Conservation (phyloP, 2,888 invertebrate species). For the Dorcus hopei region DNA sequence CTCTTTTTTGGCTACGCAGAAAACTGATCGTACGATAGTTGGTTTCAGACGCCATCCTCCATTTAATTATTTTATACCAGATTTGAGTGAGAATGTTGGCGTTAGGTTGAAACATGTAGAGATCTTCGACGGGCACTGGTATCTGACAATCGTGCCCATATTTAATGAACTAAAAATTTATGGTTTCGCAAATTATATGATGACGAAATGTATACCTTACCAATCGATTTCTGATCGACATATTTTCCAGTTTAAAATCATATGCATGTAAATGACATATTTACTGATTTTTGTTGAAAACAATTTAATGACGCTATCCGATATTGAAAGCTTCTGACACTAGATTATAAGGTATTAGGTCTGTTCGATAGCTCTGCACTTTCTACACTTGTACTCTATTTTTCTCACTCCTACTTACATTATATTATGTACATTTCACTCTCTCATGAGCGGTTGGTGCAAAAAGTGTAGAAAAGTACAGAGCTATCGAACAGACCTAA, state of each 20-base stretch:
- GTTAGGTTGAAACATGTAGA: slow-evolving; percentile 15
- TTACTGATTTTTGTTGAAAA: too few relatives aligned
- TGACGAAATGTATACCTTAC: background rate
- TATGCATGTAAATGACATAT: too few relatives aligned
- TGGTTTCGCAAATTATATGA: background rate
- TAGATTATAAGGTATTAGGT: too few relatives aligned
- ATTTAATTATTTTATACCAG: slow-evolving; percentile 6
- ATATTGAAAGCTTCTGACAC: too few relatives aligned
- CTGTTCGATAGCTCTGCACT: too few relatives aligned
- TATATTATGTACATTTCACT: too few relatives aligned
- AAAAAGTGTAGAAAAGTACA: too few relatives aligned
- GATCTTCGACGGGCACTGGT: slow-evolving; percentile 8
- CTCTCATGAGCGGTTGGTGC: too few relatives aligned
- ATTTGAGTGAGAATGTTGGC: slow-evolving; percentile 14
- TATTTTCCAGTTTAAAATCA: background rate
- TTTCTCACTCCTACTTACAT: too few relatives aligned
- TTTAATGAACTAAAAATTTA: slow-evolving; percentile 6
- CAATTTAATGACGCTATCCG: too few relatives aligned
- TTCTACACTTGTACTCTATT: too few relatives aligned
- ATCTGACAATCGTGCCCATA: slow-evolving; percentile 17
- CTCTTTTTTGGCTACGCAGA: slow-evolving; percentile 25
- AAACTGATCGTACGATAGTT: slow-evolving; percentile 22
- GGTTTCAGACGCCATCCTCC: slow-evolving; percentile 22
- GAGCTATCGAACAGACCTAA: too few relatives aligned
- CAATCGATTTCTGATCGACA: slow-evolving; percentile 1